phyloP scores from a whole-genome alignment of 2,113 vertebrate genomes.

The Chloebia gouldiae region DNA sequence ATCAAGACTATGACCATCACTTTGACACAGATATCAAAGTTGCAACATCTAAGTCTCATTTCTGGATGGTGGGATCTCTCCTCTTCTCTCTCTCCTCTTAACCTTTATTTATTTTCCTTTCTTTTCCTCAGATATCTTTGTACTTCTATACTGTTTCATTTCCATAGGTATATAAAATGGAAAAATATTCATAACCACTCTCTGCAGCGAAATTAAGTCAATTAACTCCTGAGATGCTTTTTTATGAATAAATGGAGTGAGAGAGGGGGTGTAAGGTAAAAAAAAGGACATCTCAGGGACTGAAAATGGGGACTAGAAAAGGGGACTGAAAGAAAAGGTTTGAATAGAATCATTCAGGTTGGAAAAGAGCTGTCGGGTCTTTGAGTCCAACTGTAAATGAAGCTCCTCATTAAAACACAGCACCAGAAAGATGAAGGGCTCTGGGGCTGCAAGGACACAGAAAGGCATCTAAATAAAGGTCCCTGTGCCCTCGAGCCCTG shows the following conservation, averaged over 20 bases:
- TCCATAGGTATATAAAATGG: neutral
- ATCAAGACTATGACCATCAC: neutral
- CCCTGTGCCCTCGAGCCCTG: rapidly evolving
- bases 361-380: neutral
- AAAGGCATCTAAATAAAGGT: neutral
- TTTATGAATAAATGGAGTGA: neutral
- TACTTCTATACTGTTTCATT: neutral
- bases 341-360: neutral
- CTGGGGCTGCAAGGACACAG: neutral
- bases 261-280: neutral
- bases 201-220: neutral
- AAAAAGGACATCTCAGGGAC: neutral
- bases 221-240: neutral
- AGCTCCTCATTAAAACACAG: neutral
- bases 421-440: neutral
- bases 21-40: neutral
- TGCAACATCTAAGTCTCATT: neutral
- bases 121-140: neutral
- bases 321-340: neutral
- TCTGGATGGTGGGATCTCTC: neutral
- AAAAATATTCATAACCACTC: neutral
- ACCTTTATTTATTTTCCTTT: neutral
- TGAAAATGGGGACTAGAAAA: neutral
- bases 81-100: neutral
- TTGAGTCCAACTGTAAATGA: neutral